Percentiles rank a stretch among this genome's conserved stretches.
Evolutionary conservation across 2,113 vertebrate genomes (phyloP).

Genomic region (Lota lota): DNA sequence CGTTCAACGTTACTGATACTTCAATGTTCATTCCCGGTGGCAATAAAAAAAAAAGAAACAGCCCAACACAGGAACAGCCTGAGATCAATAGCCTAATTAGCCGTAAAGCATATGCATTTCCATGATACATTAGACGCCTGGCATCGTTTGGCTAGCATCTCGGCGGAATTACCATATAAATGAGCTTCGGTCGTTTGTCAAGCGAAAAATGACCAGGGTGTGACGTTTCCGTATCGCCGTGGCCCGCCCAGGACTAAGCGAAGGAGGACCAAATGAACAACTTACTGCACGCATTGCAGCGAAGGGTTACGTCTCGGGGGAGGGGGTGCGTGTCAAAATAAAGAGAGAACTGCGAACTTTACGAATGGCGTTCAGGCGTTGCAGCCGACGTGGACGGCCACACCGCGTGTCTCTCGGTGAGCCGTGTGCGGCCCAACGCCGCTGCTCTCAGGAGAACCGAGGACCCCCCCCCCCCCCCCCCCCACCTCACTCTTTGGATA

Average conservation of each 20-base stretch:
- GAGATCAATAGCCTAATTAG: conserved; percentile 70
- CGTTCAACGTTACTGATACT: conserved; percentile 58
- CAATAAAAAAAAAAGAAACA: conserved; percentile 14
- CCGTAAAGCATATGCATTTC: conserved; percentile 64
- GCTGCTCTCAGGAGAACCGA: conserved; percentile 4
- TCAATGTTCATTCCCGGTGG: conserved; percentile 41
- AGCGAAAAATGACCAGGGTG: conserved; percentile 32
- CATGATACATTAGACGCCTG: conserved; percentile 62
- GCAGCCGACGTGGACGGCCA: too few species aligned
- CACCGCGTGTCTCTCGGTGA: too few species aligned
- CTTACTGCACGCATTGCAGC: conserved; percentile 35
- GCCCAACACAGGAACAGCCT: conserved; percentile 35
- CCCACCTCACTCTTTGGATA: conserved; percentile 52
- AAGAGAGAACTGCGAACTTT: too few species aligned
- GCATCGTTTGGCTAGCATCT: conserved; percentile 53
- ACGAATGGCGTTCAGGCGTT: too few species aligned
- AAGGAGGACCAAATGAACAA: conserved; percentile 16
- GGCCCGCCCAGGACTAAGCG: neutral
- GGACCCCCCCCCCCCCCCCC: conserved; percentile 53
- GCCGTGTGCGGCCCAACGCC: too few species aligned
- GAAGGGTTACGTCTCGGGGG: too few species aligned
- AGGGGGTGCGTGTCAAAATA: too few species aligned
- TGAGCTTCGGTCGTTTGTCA: conserved; percentile 57
- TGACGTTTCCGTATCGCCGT: conserved; percentile 37
- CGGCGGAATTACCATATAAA: conserved; percentile 60